These are phyloP conservation scores for Epistrophella euchroma DNA, from an alignment of 2,888 invertebrate species.

Conservation along the genomic window DNA sequence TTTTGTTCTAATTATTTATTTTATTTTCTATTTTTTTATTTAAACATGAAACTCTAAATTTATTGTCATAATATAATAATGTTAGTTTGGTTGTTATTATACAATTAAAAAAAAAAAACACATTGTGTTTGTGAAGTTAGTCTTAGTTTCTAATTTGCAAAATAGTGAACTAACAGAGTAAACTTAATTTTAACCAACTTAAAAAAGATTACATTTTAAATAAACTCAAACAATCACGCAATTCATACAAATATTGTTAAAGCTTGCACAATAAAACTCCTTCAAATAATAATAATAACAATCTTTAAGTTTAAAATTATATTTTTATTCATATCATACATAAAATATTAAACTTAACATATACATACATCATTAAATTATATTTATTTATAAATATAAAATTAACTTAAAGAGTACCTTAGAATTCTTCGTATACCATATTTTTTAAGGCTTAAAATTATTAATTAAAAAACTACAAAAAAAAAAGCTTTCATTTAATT, in stretches of 20 bases:
- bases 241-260: slow-evolving; percentile 37
- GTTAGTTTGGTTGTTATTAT: slow-evolving; percentile 48
- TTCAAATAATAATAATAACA: slow-evolving; percentile 30
- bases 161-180: background rate
- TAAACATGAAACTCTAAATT: slow-evolving; percentile 64
- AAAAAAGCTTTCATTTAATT: slow-evolving; percentile 44
- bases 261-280: slow-evolving; percentile 50
- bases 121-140: slow-evolving; percentile 4
- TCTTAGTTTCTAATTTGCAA: slow-evolving; percentile 40
- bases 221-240: slow-evolving; percentile 47
- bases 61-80: slow-evolving; percentile 69
- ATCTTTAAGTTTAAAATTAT: slow-evolving; percentile 17
- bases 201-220: slow-evolving; percentile 9
- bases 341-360: slow-evolving; percentile 25
- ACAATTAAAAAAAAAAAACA: slow-evolving; percentile 32
- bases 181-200: slow-evolving; percentile 5
- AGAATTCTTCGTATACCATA: slow-evolving; percentile 30
- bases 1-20: slow-evolving; percentile 5
- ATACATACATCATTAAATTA: slow-evolving; percentile 1
- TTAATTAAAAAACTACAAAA: slow-evolving; percentile 49
- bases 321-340: slow-evolving; percentile 11
- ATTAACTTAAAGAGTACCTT: slow-evolving; percentile 32
- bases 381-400: slow-evolving; percentile 50
- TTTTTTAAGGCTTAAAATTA: slow-evolving; percentile 28
- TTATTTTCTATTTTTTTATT: slow-evolving; percentile 33